Evolutionary conservation across 2,797 vertebrate genomes (phyloP).

Genomic region (Dryobates pubescens): DNA sequence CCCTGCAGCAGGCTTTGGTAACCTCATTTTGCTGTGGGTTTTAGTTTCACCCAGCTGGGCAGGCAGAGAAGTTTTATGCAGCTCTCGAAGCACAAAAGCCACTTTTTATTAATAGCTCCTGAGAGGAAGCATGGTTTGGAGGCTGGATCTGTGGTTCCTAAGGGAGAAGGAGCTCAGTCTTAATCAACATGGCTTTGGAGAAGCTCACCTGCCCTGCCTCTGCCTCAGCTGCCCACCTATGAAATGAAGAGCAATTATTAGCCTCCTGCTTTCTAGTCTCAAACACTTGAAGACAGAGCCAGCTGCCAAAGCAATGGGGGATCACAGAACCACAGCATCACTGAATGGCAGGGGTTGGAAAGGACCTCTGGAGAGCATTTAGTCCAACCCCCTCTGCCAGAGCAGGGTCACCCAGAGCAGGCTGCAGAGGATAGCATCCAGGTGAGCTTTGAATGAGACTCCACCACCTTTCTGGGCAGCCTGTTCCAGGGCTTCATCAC

Average conservation of each 20-base stretch:
- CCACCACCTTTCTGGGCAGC: no score
- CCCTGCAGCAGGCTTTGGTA: neutral
- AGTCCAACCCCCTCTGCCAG: no score
- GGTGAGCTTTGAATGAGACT: no score
- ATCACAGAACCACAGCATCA: no score
- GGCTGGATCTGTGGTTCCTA: neutral
- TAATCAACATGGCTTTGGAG: neutral
- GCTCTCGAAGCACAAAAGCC: neutral
- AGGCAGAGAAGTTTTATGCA: neutral
- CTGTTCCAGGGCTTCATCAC: no score
- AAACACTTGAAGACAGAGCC: neutral
- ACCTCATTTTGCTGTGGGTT: neutral
- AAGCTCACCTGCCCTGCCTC: neutral
- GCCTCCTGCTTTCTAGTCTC: neutral
- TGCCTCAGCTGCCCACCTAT: neutral
- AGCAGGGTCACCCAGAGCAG: no score
- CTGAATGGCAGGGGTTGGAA: no score
- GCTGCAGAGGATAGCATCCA: no score
- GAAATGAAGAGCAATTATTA: neutral
- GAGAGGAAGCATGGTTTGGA: neutral
- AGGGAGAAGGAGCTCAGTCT: neutral
- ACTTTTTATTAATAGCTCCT: neutral
- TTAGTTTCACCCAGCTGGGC: neutral
- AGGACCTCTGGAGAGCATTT: no score
- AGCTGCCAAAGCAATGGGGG: neutral